These are phyloP conservation scores for Torymus texanus DNA, from an alignment of 2,888 invertebrate species.

Conservation along the genomic window DNA sequence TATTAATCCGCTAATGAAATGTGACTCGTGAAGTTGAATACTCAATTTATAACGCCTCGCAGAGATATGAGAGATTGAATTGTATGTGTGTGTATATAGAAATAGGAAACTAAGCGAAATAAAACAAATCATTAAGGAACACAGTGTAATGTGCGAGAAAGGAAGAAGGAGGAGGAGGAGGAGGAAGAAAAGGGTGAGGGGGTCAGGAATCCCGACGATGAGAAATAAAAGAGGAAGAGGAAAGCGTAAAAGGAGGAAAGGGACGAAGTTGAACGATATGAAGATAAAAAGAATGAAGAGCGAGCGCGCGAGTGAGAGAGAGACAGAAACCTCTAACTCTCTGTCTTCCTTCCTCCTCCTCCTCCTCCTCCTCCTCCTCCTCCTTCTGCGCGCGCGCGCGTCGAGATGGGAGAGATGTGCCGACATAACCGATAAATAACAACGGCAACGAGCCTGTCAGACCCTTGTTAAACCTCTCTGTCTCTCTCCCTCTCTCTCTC, in stretches of 20 bases:
- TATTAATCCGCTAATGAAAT: no score
- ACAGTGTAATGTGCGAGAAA: no score
- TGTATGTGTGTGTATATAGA: no score
- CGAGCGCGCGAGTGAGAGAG: neutral
- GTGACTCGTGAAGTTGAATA: no score
- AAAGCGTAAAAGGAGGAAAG: constrained; percentile 45
- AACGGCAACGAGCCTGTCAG: constrained; percentile 75
- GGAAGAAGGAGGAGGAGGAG: neutral
- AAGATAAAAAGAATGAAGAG: constrained; percentile 35
- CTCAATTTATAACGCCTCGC: no score
- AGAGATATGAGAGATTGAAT: no score
- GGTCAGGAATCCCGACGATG: no score
- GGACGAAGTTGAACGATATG: constrained; percentile 49
- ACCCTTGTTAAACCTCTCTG: constrained; percentile 73
- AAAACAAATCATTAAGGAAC: no score
- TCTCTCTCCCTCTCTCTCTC: constrained; percentile 42
- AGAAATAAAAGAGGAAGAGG: constrained; percentile 32
- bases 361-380: constrained; percentile 3
- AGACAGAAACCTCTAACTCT: constrained; percentile 14
- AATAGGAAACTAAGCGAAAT: no score
- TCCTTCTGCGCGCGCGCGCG: neutral
- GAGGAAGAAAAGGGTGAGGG: neutral
- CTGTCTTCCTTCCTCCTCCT: constrained; percentile 15
- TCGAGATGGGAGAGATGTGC: constrained; percentile 72
- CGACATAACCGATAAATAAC: constrained; percentile 75